These are phyloP conservation scores for Apis florea DNA, from an alignment of 1,140 invertebrate species.

Conservation along the genomic window DNA sequence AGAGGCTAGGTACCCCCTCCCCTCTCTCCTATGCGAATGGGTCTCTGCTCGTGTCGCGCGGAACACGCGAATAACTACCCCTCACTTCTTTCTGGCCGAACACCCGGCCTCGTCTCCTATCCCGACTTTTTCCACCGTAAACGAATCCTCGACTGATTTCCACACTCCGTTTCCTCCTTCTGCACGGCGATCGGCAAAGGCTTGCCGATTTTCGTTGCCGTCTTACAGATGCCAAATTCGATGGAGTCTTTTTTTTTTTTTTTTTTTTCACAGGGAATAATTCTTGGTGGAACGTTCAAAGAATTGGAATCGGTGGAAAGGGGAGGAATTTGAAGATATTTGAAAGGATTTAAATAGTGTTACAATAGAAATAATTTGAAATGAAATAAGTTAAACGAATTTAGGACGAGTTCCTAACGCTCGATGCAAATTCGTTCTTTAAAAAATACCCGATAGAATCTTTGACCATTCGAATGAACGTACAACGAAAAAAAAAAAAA, in stretches of 20 bases:
- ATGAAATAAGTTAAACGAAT: no score
- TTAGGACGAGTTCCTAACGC: no score
- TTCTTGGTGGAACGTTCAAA: no score
- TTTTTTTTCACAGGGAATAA: no score
- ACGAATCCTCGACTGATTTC: conserved; percentile 60
- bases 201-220: not conserved
- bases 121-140: conserved; percentile 50
- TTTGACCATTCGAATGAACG: not conserved
- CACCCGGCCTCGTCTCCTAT: conserved; percentile 1
- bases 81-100: conserved; percentile 48
- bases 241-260: not conserved
- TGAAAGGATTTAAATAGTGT: no score
- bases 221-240: not conserved
- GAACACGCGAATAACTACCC: conserved; percentile 59
- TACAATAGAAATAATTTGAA: no score
- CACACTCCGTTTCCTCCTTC: conserved; percentile 42
- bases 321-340: no score
- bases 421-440: no score
- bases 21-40: no score
- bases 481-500: not conserved
- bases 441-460: not conserved
- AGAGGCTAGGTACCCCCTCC: conserved; percentile 41
- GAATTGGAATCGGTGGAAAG: no score
- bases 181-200: conserved; percentile 14
- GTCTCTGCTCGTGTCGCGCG: conserved; percentile 32